These are phyloP conservation scores for Periophthalmus modestus DNA, from an alignment of 2,113 vertebrate genomes.

Conservation along the genomic window DNA sequence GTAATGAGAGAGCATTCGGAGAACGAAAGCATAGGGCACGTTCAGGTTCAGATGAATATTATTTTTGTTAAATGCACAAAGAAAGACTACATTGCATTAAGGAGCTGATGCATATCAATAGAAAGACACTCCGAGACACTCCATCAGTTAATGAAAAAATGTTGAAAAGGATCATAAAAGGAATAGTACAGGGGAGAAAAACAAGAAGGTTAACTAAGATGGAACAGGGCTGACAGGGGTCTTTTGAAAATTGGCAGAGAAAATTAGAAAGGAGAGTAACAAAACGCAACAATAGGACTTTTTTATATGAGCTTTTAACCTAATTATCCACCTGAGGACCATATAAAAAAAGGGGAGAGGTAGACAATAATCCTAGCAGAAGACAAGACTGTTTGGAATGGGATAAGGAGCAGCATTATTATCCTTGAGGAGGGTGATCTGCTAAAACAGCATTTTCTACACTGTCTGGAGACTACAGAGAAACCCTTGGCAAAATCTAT, in stretches of 20 bases:
- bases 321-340: conserved; percentile 57
- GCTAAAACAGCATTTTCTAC: conserved; percentile 48
- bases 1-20: conserved; percentile 40
- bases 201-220: conserved; percentile 23
- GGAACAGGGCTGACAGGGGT: conserved; percentile 24
- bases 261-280: conserved; percentile 46
- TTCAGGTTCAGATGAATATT: conserved; percentile 2
- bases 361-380: conserved; percentile 19
- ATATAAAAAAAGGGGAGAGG: conserved; percentile 33
- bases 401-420: conserved; percentile 21
- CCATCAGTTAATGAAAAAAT: conserved; percentile 18
- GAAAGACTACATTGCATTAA: conserved; percentile 28
- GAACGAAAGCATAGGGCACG: conserved; percentile 15
- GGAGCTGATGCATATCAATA: conserved; percentile 9
- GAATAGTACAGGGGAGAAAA: conserved; percentile 25
- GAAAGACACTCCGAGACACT: not conserved
- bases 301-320: conserved; percentile 43
- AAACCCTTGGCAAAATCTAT: conserved; percentile 13
- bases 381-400: conserved; percentile 20
- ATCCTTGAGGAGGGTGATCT: conserved; percentile 47
- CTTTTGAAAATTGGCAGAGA: conserved; percentile 47
- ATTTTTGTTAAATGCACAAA: conserved; percentile 21
- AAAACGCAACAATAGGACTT: conserved; percentile 51
- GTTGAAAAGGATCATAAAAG: conserved; percentile 25
- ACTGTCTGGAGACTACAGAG: conserved; percentile 37